Base-by-base conservation (phyloP, 2,888 invertebrate species). In the Dendrolimus houi region DNA sequence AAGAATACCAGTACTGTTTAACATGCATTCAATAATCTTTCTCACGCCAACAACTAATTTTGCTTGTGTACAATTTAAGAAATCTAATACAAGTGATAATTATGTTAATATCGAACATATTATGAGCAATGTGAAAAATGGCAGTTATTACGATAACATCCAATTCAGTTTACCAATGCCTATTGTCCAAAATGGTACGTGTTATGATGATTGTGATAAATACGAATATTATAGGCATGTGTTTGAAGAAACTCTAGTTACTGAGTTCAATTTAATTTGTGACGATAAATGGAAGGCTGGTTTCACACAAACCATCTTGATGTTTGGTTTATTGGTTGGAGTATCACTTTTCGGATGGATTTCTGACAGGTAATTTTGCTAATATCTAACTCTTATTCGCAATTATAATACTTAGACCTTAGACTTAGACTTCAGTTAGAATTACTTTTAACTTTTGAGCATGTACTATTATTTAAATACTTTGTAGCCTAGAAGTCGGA, bases 311-410 rank as follows among this genome's bases (percentile, higher is more conserved):
- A 71, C 77, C 2, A 59, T 79, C 55, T 17, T 82, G n/a, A 82
- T 83, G 78, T 68, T 81, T 52, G 83, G 81, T 2, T 67, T 77
- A 52, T 58, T 80, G 40, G 53, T 77, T 42, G 84, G 83, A 17
- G 72, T 72, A 1, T 71, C 68, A 9, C n/a, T 77, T 8, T 83
- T 80, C 63, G 83, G 84, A 53, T 83, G 84, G 84, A 62, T 81
- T 17, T 81, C 84, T 9, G 84, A 83, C 59, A 75, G 77, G 83
- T 81, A 62, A 59, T 6, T 17, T 52, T 41, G 1, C 52, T n/a
- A 17, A 17, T 52, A n/a, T n/a, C 9, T 29, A 47, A 55, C 10
- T 29, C 29, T 17, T 55, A 29, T 29, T 29, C n/a, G n/a, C 7
- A 14, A 9, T 41, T 1, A 13, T 55, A 17, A 17, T 10, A 42